Conservation (phyloP, 2,888 invertebrate species). For the Shargacucullia verbasci region DNA sequence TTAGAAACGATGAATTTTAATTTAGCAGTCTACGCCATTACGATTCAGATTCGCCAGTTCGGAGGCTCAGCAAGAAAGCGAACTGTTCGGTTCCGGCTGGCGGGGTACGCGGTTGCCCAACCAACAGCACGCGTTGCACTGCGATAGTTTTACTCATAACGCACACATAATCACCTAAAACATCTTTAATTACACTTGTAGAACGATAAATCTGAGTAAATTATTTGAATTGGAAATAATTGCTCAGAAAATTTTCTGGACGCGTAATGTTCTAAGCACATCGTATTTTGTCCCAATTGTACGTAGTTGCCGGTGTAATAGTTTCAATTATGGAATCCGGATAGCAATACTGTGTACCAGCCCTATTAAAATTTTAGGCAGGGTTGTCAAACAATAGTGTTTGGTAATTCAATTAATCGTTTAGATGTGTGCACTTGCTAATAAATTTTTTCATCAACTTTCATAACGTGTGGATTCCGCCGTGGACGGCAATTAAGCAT, state of each 20-base stretch:
- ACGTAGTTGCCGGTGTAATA: no score
- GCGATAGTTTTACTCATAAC: constrained; percentile 43
- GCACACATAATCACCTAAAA: constrained; percentile 45
- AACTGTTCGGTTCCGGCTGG: constrained; percentile 75
- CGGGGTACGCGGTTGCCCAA: constrained; percentile 67
- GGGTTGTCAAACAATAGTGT: background rate
- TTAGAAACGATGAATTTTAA: constrained; percentile 13
- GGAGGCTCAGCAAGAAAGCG: constrained; percentile 81
- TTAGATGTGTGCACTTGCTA: background rate
- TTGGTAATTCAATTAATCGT: no score
- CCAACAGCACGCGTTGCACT: constrained; percentile 45
- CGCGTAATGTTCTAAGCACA: no score
- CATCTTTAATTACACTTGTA: constrained; percentile 37
- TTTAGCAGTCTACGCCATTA: constrained; percentile 8
- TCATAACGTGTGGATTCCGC: constrained; percentile 4
- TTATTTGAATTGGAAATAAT: no score
- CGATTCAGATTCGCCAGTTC: constrained; percentile 22
- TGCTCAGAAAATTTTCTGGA: no score
- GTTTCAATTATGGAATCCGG: no score
- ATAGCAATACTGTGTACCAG: background rate
- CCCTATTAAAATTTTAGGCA: background rate
- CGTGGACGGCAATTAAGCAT: background rate
- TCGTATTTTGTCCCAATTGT: no score
- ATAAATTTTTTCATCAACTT: constrained; percentile 23
- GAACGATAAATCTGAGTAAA: constrained; percentile 12